Conservation (phyloP, 2,113 vertebrate species). For the Neopipo cinnamomea region DNA sequence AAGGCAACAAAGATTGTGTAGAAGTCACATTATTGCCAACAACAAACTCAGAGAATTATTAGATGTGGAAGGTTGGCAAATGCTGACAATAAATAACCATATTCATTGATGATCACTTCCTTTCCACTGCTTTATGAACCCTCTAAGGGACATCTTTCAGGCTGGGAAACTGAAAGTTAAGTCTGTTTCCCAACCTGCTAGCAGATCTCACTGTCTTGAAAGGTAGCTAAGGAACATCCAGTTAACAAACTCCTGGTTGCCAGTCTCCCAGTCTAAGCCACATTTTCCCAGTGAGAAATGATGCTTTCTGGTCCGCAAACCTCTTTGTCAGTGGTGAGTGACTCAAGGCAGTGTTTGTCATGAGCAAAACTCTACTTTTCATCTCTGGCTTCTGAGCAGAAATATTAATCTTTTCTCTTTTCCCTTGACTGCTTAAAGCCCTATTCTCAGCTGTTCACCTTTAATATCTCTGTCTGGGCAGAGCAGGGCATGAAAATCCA, state of each 20-base stretch:
- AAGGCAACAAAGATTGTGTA: background rate
- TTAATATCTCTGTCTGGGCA: slow-evolving; percentile 33
- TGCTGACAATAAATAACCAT: background rate
- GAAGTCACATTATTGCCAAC: background rate
- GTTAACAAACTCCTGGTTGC: background rate
- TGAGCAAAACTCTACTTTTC: background rate
- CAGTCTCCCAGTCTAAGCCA: background rate
- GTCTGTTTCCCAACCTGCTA: background rate
- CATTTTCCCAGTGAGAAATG: background rate
- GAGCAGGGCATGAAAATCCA: background rate
- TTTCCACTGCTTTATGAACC: background rate
- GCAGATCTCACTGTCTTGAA: background rate
- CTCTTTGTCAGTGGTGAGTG: background rate
- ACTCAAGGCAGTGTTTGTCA: slow-evolving; percentile 6
- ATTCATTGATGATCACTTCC: background rate
- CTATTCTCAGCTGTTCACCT: background rate
- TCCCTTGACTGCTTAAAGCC: slow-evolving; percentile 18
- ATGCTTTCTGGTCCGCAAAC: background rate
- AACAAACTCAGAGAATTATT: background rate
- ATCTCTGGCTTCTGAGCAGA: background rate
- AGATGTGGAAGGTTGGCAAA: background rate
- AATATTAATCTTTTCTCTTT: slow-evolving; percentile 31
- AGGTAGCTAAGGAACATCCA: background rate
- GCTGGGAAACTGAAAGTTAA: background rate
- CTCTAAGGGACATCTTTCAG: background rate